Evolutionary conservation across 2,113 vertebrate genomes (phyloP), one percentile per base, ranked within the genome.

Genomic region (Eleginops maclovinus): DNA sequence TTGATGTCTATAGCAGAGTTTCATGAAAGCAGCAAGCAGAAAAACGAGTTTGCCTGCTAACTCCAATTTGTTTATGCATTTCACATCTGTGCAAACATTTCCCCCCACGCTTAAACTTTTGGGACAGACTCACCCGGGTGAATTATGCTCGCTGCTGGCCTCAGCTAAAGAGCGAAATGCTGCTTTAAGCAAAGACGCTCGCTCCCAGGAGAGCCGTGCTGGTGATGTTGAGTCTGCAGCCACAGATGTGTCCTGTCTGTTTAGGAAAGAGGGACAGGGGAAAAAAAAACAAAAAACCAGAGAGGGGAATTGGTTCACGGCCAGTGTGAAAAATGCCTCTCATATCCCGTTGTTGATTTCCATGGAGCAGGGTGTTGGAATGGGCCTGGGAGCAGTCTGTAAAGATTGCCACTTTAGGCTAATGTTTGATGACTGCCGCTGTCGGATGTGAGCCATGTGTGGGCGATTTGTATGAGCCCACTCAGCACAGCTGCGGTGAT

Each of bases 401-500:
- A 76, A 81, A 85, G 85, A 87, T 76, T 72, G 70, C 70, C 83
- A 86, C 86, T 90, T 55, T 15, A 56, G 70, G 75, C 72, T 74
- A 72, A 82, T 84, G 87, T 87, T 87, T 87, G 91, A 86, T 79
- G 81, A 80, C 69, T 74, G 78, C 84, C 53, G 79, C 86, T 75
- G 74, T 85, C 77, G 79, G 88, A 90, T 91, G 87, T 81, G 81
- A 83, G 81, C 69, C 77, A 54, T 72, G 82, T 84, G 90, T 88
- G 85, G 88, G 90, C 55, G 83, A 89, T 84, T 83, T 76, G 81
- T 77, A 67, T 36, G 79, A 89, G 86, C 85, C 82, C 87, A 78
- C 86, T 84, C 76, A 62, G 83, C 77, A 83, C 90, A 89, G 89
- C 90, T 91, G 89, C 58, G 36, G 73, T 84, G 88, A 89, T 91